Evolutionary conservation across 1,140 invertebrate species (phyloP), one percentile per base, ranked within the genome.

Genomic region (Cydia splendana): DNA sequence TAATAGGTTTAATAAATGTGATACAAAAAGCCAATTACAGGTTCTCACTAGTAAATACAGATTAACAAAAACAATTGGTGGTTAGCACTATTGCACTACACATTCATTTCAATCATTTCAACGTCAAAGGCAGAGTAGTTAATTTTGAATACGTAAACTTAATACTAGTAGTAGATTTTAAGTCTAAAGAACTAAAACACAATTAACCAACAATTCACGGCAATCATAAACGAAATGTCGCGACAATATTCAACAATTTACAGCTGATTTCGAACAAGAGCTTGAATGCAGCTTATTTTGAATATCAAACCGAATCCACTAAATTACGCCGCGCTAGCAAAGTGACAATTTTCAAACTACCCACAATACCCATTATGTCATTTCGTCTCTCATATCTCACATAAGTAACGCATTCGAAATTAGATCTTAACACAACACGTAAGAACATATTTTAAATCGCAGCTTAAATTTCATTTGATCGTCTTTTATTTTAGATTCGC

Each of bases 291-390:
- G 57, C 18, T 62, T 62, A 62, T 62, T 62, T 24, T 20, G 57
- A 20, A 62, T 24, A 62, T 53, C 51, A n/a, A 18, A n/a, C 51
- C 51, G 15, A 53, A 53, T 20, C 57, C 57, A 62, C 57, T 4
- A 3, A 62, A 62, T 62, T 62, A 62, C 18, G n/a, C 18, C 57
- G n/a, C 18, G n/a, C 18, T 18, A 62, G 6, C 57, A 62, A 62
- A 24, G 57, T 20, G 57, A 62, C 57, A 62, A 62, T 62, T 62
- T 62, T 24, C 57, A 62, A 62, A 24, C 57, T 62, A 62, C 57
- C 57, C 57, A 62, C 51, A 53, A n/a, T 53, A 20, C 18, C 5
- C 57, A 62, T 62, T 62, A 62, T 62, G 57, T 62, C 57, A 62
- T 62, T 62, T 18, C 51, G 4, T 0, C 4, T 12, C n/a, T 9